These are phyloP conservation scores for Axinella damicornis DNA, from an alignment of 37 sponge, comb jelly and placozoan genomes.

Conservation along the genomic window DNA sequence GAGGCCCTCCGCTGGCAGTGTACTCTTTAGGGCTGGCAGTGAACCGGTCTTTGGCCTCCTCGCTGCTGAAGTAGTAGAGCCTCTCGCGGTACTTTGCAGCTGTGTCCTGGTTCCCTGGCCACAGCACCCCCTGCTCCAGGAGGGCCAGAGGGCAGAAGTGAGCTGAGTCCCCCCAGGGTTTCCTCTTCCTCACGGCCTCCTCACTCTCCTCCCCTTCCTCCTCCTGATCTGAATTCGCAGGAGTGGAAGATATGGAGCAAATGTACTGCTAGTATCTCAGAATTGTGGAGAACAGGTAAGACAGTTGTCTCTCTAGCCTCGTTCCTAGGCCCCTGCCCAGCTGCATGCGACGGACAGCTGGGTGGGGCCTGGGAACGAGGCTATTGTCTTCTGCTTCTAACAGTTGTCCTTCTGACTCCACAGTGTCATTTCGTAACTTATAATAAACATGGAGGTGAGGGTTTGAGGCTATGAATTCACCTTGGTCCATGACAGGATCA, in stretches of 20 bases:
- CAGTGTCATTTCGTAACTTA: no score
- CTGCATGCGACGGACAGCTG: no score
- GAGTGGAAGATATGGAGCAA: background rate
- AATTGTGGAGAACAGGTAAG: background rate
- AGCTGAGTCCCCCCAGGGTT: constrained; percentile 90
- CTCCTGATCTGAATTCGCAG: constrained; percentile 11
- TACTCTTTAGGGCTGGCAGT: constrained; percentile 57
- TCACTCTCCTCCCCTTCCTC: constrained; percentile 69
- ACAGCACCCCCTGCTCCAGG: constrained; percentile 74
- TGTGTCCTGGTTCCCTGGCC: constrained; percentile 74
- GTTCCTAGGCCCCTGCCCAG: no score
- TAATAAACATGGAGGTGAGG: no score
- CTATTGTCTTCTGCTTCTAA: no score
- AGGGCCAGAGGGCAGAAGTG: constrained; percentile 97
- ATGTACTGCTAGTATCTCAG: no score
- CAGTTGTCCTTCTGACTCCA: no score
- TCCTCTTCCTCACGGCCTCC: constrained; percentile 26
- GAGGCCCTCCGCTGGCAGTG: constrained; percentile 34
- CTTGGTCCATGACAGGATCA: constrained; percentile 65
- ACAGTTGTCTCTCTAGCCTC: no score
- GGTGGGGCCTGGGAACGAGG: no score
- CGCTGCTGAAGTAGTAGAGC: constrained; percentile 82
- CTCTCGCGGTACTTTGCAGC: constrained; percentile 81
- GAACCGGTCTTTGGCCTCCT: constrained; percentile 92
- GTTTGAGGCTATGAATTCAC: no score